phyloP scores from a whole-genome alignment of 2,797 vertebrate species.

The Gallinago solitaria region DNA sequence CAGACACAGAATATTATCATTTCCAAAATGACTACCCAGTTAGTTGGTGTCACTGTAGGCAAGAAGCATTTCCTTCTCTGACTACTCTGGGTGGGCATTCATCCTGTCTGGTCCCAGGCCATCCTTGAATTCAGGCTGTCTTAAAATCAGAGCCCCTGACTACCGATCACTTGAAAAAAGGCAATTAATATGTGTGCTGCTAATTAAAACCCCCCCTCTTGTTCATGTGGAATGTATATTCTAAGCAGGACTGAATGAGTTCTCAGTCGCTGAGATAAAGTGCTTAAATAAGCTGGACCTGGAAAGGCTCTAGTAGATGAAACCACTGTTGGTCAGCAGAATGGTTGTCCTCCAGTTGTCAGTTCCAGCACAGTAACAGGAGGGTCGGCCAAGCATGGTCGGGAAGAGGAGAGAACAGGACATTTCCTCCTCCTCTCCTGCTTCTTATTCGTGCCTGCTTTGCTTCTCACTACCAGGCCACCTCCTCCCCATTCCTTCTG shows the following conservation, averaged over 20 bases:
- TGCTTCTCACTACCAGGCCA: neutral
- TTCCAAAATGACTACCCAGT: neutral
- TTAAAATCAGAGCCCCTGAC: neutral
- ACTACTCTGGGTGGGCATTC: neutral
- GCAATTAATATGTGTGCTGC: neutral
- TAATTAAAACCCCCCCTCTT: neutral
- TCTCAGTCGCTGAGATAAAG: neutral
- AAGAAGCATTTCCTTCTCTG: neutral
- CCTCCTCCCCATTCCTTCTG: neutral
- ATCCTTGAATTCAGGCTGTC: neutral
- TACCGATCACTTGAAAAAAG: neutral
- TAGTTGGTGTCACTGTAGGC: neutral
- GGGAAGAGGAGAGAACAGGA: neutral
- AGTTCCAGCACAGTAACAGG: fast-evolving
- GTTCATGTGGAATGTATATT: neutral
- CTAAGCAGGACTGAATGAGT: neutral
- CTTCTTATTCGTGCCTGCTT: neutral
- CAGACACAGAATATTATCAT: fast-evolving
- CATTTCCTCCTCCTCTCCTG: neutral
- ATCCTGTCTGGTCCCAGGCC: neutral
- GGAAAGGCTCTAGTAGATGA: neutral
- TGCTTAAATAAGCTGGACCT: neutral
- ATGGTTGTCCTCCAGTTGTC: neutral
- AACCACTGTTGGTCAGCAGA: neutral
- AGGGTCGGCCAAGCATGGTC: fast-evolving